phyloP scores from a whole-genome alignment of 92 coral and sea anemone genomes.

The Phenganax stokvisi region DNA sequence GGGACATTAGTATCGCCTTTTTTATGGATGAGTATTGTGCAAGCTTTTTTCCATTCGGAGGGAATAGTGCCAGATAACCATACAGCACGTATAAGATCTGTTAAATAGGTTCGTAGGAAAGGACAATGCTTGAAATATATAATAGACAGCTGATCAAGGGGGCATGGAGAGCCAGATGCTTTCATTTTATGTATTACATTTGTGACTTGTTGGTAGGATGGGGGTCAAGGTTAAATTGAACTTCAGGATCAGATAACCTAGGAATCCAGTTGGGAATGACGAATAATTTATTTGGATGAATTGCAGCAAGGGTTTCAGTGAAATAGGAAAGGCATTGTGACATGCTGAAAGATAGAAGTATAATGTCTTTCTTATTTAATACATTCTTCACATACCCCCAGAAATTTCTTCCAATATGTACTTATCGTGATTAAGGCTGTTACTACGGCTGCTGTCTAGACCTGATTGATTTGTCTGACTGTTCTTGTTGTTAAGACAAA shows the following conservation, averaged over 20 bases:
- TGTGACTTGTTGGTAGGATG: conserved; percentile 36
- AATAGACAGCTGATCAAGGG: conserved; percentile 24
- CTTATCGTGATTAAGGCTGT: conserved; percentile 9
- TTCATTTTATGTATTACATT: conserved; percentile 34
- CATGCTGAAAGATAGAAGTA: conserved; percentile 33
- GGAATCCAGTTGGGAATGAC: conserved; percentile 37
- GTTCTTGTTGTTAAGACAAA: not conserved
- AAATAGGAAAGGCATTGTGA: conserved; percentile 18
- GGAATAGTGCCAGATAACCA: conserved; percentile 46
- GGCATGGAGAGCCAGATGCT: conserved; percentile 43
- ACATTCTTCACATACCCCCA: conserved; percentile 36
- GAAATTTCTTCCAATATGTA: conserved; percentile 13
- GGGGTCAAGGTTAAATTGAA: conserved; percentile 31
- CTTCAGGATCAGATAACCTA: conserved; percentile 5
- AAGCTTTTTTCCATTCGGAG: conserved; percentile 43
- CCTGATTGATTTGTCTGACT: not conserved
- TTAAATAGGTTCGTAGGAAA: conserved; percentile 16
- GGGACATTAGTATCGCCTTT: conserved; percentile 23
- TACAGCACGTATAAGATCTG: conserved; percentile 13
- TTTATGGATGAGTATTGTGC: conserved; percentile 41
- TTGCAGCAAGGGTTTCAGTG: conserved; percentile 6
- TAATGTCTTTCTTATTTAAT: conserved; percentile 1
- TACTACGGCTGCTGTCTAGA: not conserved
- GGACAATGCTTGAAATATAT: conserved; percentile 17
- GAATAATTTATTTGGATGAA: conserved; percentile 20